Base-by-base conservation (phyloP, 2,113 vertebrate species). In the Larimichthys crocea region DNA sequence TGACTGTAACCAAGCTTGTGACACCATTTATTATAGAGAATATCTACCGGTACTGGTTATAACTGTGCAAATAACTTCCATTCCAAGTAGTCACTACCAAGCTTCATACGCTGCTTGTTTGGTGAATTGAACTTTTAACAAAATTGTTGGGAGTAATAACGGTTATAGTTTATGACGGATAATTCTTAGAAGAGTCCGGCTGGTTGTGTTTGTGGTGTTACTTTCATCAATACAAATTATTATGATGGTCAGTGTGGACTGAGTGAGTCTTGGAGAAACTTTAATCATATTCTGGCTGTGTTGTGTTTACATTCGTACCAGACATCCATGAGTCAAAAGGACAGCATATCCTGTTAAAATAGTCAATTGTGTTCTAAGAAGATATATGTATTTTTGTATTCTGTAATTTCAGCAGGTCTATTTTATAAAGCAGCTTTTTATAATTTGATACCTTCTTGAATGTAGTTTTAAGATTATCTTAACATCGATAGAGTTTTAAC, bases 381-480 rank as follows among this genome's bases (percentile, higher is more conserved):
- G 11, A 88, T 17, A n/a, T 80, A 64, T 83, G 31, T 79, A 79
- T 85, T 86, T 78, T 89, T 87, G 11, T 76, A 76, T 68, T 62
- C 50, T 55, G 55, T 64, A 24, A 69, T 57, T 69, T 74, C 75
- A 82, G 29, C 66, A 42, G 70, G 52, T 69, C 35, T 83, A 70
- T 67, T 79, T 72, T 84, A 31, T 66, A 5, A 57, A 67, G 10
- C 0, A 53, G 7, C 10, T 80, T 62, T 70, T 69, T 61, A 24
- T 12, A 71, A 26, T 46, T 64, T 70, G n/a, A 65, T 68, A 80
- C 70, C 46, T 29, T 65, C 64, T 78, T 89, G 79, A 86, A 88
- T 91, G 80, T 60, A 83, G 7, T 79, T 77, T 63, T 52, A 68
- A 80, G 61, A 69, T 61, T 20, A 52, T 40, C 35, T 40, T 40